These are phyloP conservation scores for Shargacucullia verbasci DNA, from an alignment of 2,888 invertebrate genomes.

Conservation along the genomic window DNA sequence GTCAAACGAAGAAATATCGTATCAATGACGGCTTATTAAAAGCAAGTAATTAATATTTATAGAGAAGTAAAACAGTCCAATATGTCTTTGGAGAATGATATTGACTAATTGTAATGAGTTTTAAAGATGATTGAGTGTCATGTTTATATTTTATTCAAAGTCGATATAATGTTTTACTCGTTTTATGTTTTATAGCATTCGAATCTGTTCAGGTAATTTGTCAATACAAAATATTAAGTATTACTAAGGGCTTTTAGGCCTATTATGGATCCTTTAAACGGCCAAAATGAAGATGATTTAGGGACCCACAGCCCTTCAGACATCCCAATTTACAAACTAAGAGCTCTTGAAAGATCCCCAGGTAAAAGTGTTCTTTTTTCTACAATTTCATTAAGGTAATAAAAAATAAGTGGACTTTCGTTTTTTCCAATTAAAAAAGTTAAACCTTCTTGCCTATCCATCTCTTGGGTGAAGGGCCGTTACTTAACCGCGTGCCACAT, in stretches of 20 bases:
- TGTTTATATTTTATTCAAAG: slow-evolving; percentile 22
- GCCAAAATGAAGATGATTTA: no score
- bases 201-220: no score
- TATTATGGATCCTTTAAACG: no score
- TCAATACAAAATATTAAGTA: no score
- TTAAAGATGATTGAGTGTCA: slow-evolving; percentile 17
- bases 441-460: slow-evolving; percentile 23
- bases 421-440: slow-evolving; percentile 29
- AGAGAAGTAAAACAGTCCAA: slow-evolving; percentile 19
- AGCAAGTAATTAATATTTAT: slow-evolving; percentile 19
- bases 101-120: slow-evolving; percentile 24
- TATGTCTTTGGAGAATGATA: slow-evolving; percentile 17
- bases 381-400: slow-evolving; percentile 24
- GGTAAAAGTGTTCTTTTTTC: slow-evolving; percentile 9
- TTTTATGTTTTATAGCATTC: no score
- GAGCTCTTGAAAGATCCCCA: not conserved
- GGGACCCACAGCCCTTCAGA: no score
- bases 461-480: slow-evolving; percentile 44
- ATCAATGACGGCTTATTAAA: slow-evolving; percentile 30
- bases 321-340: no score
- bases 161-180: no score
- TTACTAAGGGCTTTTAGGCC: no score
- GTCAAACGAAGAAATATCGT: slow-evolving; percentile 20
- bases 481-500: slow-evolving; percentile 25
- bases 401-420: slow-evolving; percentile 27